A percentile compares a stretch with the other conserved stretches of the same genome.
These are phyloP conservation scores for Notodonta ziczac DNA, from an alignment of 2,888 invertebrate species.

Conservation along the genomic window DNA sequence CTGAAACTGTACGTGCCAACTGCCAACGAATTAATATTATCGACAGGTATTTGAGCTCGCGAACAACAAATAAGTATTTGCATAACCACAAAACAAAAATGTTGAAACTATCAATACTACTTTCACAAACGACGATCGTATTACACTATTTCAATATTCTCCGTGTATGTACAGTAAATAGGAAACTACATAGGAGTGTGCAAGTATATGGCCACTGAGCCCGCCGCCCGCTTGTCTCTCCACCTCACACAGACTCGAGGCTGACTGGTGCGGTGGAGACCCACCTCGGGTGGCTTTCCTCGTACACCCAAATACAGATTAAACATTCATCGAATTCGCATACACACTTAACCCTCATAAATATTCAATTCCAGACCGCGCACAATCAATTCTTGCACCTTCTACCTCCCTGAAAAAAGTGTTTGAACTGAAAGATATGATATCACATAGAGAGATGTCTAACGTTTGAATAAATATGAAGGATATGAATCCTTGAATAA, in stretches of 20 bases:
- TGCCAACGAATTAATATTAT: neutral
- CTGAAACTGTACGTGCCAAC: too few species aligned
- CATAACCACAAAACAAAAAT: neutral
- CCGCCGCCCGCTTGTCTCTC: constrained; percentile 24
- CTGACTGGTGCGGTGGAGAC: constrained; percentile 42
- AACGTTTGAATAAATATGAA: constrained; percentile 73
- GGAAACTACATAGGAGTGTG: neutral
- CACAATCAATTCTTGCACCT: constrained; percentile 80
- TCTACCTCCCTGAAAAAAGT: constrained; percentile 68
- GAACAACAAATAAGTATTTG: neutral
- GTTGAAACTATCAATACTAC: neutral
- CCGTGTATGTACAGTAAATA: neutral
- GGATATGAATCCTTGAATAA: constrained; percentile 49
- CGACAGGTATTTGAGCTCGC: neutral
- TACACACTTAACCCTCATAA: constrained; percentile 83
- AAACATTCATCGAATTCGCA: constrained; percentile 83
- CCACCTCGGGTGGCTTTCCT: constrained; percentile 41
- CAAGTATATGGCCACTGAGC: neutral
- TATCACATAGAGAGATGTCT: constrained; percentile 67
- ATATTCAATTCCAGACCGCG: constrained; percentile 77
- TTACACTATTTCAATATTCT: neutral
- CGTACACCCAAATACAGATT: constrained; percentile 73
- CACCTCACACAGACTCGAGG: constrained; percentile 23
- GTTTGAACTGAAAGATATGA: constrained; percentile 76
- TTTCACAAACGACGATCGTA: too few species aligned